Evolutionary conservation across 2,113 vertebrate species (phyloP).

Genomic region (Phycodurus eques): DNA sequence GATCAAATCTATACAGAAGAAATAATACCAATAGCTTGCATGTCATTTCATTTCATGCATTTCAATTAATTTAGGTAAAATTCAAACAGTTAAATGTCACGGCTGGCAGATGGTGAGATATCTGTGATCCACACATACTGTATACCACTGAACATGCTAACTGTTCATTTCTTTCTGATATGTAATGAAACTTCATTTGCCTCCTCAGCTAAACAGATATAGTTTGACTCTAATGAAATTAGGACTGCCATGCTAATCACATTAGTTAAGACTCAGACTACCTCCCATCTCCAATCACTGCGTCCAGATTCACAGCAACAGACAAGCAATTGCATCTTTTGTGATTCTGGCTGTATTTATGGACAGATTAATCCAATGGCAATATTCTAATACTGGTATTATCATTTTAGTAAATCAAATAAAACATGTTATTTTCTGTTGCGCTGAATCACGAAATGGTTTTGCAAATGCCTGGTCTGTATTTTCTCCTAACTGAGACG

Average conservation of each 20-base stretch:
- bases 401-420: neutral
- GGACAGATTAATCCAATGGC: neutral
- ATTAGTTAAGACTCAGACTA: slow-evolving; percentile 36
- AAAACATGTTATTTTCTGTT: neutral
- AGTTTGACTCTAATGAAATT: slow-evolving; percentile 49
- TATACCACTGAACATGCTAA: neutral
- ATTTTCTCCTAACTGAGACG: neutral
- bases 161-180: slow-evolving; percentile 19
- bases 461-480: neutral
- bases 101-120: neutral
- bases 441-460: neutral
- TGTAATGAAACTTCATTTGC: slow-evolving; percentile 35
- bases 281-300: slow-evolving; percentile 16
- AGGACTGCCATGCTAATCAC: slow-evolving; percentile 33
- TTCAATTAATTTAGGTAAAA: neutral
- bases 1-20: neutral
- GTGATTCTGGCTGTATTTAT: neutral
- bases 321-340: slow-evolving; percentile 1
- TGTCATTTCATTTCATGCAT: neutral
- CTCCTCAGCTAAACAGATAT: slow-evolving; percentile 44
- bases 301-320: slow-evolving; percentile 15
- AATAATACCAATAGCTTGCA: neutral
- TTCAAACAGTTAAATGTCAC: neutral
- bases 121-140: neutral
- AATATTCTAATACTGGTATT: neutral